Conservation (phyloP, 2,113 vertebrate species). For the Ranitomeya imitator region DNA sequence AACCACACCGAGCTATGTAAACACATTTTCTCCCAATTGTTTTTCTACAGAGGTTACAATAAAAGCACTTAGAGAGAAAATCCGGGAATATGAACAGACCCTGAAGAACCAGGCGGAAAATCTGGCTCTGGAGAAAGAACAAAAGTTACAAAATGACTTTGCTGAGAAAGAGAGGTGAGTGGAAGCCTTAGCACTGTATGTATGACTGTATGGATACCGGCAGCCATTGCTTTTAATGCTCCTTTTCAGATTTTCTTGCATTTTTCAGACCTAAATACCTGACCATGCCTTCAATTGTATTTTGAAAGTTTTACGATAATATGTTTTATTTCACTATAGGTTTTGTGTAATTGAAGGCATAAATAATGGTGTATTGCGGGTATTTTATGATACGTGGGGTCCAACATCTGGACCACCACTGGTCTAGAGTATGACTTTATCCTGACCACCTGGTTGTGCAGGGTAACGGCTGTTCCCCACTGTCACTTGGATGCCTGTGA, state of each 20-base stretch:
- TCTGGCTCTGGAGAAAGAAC: slow-evolving; percentile 93
- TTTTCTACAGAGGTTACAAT: slow-evolving; percentile 92
- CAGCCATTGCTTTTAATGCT: background rate
- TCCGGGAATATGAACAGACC: slow-evolving; percentile 96
- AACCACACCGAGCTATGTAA: slow-evolving; percentile 64
- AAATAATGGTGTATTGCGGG: too few species aligned
- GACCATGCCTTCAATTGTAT: background rate
- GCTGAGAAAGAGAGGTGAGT: slow-evolving; percentile 93
- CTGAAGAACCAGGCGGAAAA: slow-evolving; percentile 95
- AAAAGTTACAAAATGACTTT: slow-evolving; percentile 96
- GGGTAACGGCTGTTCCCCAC: too few species aligned
- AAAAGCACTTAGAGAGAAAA: slow-evolving; percentile 98
- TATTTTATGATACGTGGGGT: too few species aligned
- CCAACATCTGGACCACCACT: too few species aligned
- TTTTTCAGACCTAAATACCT: background rate
- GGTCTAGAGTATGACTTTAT: too few species aligned
- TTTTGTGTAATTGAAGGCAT: too few species aligned
- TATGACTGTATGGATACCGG: background rate
- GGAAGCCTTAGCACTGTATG: background rate
- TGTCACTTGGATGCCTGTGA: too few species aligned
- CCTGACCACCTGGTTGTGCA: too few species aligned
- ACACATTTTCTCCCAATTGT: slow-evolving; percentile 65
- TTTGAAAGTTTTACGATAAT: background rate
- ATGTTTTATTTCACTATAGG: too few species aligned
- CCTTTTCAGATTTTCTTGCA: background rate